phyloP scores from a whole-genome alignment of 2,113 vertebrate genomes.

The Aspidoscelis tigris region DNA sequence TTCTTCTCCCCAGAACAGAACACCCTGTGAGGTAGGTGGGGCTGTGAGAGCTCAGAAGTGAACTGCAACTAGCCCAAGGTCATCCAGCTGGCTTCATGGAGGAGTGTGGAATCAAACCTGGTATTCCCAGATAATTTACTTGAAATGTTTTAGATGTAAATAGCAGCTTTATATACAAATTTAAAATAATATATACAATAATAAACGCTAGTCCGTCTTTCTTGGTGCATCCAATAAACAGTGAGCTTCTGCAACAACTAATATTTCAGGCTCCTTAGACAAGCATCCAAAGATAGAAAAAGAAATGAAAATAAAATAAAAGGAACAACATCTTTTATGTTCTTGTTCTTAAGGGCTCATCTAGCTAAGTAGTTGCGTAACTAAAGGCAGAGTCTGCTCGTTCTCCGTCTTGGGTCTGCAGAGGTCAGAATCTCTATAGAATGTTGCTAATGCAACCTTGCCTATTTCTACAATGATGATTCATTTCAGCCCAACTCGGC shows the following conservation, averaged over 20 bases:
- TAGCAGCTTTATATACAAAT: no score
- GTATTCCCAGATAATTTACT: no score
- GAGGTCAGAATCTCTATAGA: background rate
- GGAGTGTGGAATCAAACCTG: no score
- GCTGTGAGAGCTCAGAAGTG: no score
- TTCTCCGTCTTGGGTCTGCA: background rate
- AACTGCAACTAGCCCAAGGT: no score
- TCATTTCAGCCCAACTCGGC: constrained; percentile 24
- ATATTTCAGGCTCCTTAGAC: background rate
- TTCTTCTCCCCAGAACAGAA: no score
- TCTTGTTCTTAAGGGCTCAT: background rate
- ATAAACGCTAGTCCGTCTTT: no score
- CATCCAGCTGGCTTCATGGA: no score
- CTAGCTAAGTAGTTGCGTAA: background rate
- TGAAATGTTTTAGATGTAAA: no score
- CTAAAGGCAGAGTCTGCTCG: background rate
- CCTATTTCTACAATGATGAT: background rate
- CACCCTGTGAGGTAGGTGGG: no score
- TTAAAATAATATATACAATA: no score
- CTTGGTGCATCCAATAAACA: background rate
- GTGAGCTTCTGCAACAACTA: background rate
- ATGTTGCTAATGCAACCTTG: background rate
- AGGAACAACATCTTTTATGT: background rate
- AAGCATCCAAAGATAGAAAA: background rate
- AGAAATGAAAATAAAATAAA: background rate